Conservation (phyloP, 2,113 vertebrate species). For the Eulemur rufifrons region DNA sequence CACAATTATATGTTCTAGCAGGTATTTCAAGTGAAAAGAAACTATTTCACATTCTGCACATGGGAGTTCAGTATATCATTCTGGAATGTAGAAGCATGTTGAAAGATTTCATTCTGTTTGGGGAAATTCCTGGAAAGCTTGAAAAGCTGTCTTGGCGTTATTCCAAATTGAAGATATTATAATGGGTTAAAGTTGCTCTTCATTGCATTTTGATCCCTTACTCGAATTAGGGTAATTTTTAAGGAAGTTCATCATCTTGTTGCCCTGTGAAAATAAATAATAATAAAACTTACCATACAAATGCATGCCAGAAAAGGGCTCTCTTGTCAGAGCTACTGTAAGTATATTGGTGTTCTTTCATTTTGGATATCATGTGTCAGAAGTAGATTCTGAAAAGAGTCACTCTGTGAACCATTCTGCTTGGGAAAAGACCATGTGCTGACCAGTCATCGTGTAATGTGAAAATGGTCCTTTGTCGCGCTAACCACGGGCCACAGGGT, state of each 20-base stretch:
- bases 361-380: background rate
- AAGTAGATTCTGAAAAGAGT: background rate
- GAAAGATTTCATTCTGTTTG: slow-evolving; percentile 28
- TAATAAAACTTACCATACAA: background rate
- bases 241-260: background rate
- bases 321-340: background rate
- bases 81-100: background rate
- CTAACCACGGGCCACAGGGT: background rate
- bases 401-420: background rate
- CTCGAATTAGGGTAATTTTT: background rate
- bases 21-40: background rate
- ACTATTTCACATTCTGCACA: background rate
- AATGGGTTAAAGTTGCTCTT: background rate
- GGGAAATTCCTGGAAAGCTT: slow-evolving; percentile 6
- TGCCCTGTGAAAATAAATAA: background rate
- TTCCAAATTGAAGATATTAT: background rate
- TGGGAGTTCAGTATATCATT: background rate
- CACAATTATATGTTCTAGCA: background rate
- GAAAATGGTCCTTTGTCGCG: background rate
- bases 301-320: background rate
- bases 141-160: background rate
- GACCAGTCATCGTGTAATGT: background rate
- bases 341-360: background rate
- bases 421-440: background rate
- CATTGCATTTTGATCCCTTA: background rate